Evolutionary conservation across 2,797 vertebrate genomes (phyloP).

Genomic region (Notamacropus eugenii): DNA sequence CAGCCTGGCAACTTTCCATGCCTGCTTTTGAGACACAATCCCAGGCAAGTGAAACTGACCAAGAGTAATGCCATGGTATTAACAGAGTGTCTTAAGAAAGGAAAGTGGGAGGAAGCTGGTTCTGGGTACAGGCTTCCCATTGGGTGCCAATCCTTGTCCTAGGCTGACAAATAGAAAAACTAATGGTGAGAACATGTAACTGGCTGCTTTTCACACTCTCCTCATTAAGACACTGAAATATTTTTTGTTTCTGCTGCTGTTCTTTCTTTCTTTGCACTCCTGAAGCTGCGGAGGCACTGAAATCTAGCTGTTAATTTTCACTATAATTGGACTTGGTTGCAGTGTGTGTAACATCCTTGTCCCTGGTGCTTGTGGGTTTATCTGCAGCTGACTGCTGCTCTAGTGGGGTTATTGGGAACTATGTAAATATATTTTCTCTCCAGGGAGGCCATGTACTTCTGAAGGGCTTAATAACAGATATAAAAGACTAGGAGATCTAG

Average conservation of each 20-base stretch:
- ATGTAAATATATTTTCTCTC: conserved; percentile 13
- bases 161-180: neutral
- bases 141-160: neutral
- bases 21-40: conserved; percentile 5
- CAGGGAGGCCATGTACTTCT: conserved; percentile 2
- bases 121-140: rapidly evolving
- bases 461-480: conserved; percentile 11
- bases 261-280: conserved; percentile 18
- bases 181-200: neutral
- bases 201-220: neutral
- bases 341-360: neutral
- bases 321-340: conserved; percentile 43
- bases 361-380: neutral
- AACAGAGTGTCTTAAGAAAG: neutral
- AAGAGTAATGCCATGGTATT: neutral
- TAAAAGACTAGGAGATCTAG: neutral
- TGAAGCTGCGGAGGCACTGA: conserved; percentile 24
- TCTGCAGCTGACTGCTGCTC: neutral
- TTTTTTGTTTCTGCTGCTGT: neutral
- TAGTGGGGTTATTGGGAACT: neutral
- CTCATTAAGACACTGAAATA: neutral
- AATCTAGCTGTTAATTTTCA: conserved; percentile 30
- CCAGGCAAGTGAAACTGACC: neutral
- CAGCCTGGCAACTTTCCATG: neutral
- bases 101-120: neutral